A percentile compares a stretch with the other conserved stretches of the same genome.
Conservation (phyloP, 2,113 vertebrate species). For the Hippolais icterina region DNA sequence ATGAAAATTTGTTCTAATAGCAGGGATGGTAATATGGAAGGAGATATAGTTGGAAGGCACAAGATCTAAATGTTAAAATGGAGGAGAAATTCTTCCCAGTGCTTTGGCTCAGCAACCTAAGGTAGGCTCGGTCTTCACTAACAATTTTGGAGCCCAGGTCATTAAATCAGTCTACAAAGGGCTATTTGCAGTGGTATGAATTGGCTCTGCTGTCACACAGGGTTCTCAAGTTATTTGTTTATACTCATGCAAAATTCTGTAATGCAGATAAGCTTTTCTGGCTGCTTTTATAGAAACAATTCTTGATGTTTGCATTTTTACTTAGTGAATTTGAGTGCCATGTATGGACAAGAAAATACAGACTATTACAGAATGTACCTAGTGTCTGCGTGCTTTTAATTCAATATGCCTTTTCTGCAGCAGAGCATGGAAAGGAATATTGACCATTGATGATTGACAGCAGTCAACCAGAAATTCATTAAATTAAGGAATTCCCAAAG, state of each 20-base stretch:
- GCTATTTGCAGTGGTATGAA: neutral
- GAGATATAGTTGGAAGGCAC: neutral
- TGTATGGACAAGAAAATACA: neutral
- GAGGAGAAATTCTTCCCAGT: neutral
- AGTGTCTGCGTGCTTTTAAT: neutral
- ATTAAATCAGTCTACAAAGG: neutral
- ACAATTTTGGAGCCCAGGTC: neutral
- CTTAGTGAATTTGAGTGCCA: neutral
- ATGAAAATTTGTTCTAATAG: neutral
- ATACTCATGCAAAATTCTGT: neutral
- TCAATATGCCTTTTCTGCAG: neutral
- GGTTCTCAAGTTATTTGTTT: neutral
- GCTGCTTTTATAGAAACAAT: neutral
- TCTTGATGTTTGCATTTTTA: neutral
- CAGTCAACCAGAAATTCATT: neutral
- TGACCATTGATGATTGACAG: neutral
- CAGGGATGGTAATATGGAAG: neutral
- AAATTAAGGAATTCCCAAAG: neutral
- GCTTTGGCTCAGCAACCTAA: neutral
- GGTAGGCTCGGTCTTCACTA: neutral
- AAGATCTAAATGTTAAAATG: neutral
- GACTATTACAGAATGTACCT: neutral
- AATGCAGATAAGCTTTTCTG: neutral
- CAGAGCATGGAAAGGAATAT: neutral
- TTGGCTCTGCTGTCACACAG: neutral